A percentile compares a stretch with the other conserved stretches of the same genome.
phyloP scores from a whole-genome alignment of 2,113 vertebrate species.

The Holacanthus passer region DNA sequence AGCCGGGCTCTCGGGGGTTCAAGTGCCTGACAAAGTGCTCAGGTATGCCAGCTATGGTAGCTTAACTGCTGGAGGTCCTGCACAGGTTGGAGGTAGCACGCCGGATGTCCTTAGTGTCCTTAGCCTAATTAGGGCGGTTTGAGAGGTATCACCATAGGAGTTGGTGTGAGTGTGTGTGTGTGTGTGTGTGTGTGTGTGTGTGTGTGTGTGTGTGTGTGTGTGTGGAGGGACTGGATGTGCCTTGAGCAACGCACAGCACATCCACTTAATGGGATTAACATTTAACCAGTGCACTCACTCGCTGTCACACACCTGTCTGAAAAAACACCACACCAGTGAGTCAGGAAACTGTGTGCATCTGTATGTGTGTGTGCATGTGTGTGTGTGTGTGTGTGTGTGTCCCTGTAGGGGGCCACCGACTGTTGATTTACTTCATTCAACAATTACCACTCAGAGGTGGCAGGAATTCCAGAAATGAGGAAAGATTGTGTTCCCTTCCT shows the following conservation, averaged over 20 bases:
- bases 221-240: slow-evolving; percentile 43
- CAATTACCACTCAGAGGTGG: slow-evolving; percentile 72
- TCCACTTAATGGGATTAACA: slow-evolving; percentile 80
- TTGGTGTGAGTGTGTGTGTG: slow-evolving; percentile 29
- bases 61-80: slow-evolving; percentile 70
- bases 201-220: slow-evolving; percentile 23
- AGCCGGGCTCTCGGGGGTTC: slow-evolving; percentile 36
- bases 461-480: slow-evolving; percentile 80
- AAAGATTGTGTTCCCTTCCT: slow-evolving; percentile 62
- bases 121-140: slow-evolving; percentile 84
- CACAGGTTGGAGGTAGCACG: slow-evolving; percentile 62
- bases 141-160: slow-evolving; percentile 54
- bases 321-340: slow-evolving; percentile 55
- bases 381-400: slow-evolving; percentile 15
- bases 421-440: slow-evolving; percentile 76
- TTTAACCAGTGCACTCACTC: slow-evolving; percentile 74
- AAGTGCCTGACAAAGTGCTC: slow-evolving; percentile 67
- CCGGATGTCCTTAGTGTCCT: slow-evolving; percentile 67
- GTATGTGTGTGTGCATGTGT: slow-evolving; percentile 7
- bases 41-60: slow-evolving; percentile 79
- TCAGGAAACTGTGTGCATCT: slow-evolving; percentile 54
- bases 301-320: slow-evolving; percentile 67
- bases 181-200: slow-evolving; percentile 25
- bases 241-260: slow-evolving; percentile 66
- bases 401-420: slow-evolving; percentile 56